phyloP scores from a whole-genome alignment of 2,888 invertebrate genomes.

The Polydrusus cervinus region DNA sequence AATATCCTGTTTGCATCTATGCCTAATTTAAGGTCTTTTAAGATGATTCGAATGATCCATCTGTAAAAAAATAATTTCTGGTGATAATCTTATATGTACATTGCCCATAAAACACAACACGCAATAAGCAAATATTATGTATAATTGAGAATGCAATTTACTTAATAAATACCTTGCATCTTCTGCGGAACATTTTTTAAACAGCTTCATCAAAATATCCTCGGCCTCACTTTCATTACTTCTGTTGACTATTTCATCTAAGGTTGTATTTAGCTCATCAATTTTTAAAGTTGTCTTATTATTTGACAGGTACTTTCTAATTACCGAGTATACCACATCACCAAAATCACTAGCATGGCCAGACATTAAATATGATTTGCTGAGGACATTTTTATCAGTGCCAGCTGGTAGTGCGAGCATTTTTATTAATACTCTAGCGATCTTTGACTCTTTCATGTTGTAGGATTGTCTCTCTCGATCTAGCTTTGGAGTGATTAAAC shows the following conservation, averaged over 20 bases:
- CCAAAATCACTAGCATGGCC: constrained; percentile 83
- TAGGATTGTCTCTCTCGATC: constrained; percentile 88
- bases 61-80: constrained; percentile 70
- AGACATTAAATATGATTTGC: constrained; percentile 71
- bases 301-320: constrained; percentile 75
- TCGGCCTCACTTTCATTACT: constrained; percentile 78
- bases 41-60: constrained; percentile 91
- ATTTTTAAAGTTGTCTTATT: constrained; percentile 75
- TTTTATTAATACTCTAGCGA: constrained; percentile 83
- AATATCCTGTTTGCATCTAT: constrained; percentile 83
- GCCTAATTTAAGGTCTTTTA: constrained; percentile 89
- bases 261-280: constrained; percentile 80
- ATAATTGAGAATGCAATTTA: no score
- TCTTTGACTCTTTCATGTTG: constrained; percentile 85
- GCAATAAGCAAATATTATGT: no score
- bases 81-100: no score
- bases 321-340: constrained; percentile 82
- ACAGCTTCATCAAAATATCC: constrained; percentile 78
- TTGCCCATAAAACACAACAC: no score
- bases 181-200: constrained; percentile 79
- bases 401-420: constrained; percentile 81
- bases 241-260: constrained; percentile 83
- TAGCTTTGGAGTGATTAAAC: constrained; percentile 84
- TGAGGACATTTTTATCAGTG: constrained; percentile 75
- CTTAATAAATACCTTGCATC: constrained; percentile 80